phyloP scores from a whole-genome alignment of 2,888 invertebrate genomes.

The Lissocephala sabroskyi region DNA sequence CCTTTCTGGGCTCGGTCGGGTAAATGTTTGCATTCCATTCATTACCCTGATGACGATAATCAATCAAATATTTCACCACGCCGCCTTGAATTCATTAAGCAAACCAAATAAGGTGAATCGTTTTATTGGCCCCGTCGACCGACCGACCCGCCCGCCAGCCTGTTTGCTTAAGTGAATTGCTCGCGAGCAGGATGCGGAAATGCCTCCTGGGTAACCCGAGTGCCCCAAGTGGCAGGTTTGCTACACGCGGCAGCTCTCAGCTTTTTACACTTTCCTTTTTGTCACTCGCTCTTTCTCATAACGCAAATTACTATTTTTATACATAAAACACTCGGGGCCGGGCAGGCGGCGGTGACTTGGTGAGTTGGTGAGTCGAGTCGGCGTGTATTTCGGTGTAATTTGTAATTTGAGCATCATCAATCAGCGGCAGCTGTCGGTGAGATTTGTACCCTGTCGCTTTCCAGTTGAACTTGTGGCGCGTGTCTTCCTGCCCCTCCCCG shows the following conservation, averaged over 20 bases:
- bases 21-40: conserved; percentile 8
- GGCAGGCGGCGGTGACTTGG: no score
- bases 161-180: no score
- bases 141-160: neutral
- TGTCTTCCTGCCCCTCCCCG: neutral
- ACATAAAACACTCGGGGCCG: conserved; percentile 9
- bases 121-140: neutral
- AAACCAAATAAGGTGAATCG: conserved; percentile 45
- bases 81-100: conserved; percentile 17
- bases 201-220: no score
- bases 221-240: no score
- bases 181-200: no score
- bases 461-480: conserved; percentile 23
- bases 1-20: no score
- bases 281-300: neutral
- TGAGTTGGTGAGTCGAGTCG: no score
- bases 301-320: neutral
- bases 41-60: conserved; percentile 22
- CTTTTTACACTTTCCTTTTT: no score
- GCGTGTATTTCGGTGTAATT: conserved; percentile 58
- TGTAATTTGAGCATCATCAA: conserved; percentile 60
- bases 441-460: conserved; percentile 7
- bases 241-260: neutral
- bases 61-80: conserved; percentile 35
- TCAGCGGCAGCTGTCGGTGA: conserved; percentile 44